Percentiles rank a stretch among this genome's conserved stretches.
These are phyloP conservation scores for Forbesichthys papilliferus DNA, from an alignment of 2,113 vertebrate species.

Conservation along the genomic window DNA sequence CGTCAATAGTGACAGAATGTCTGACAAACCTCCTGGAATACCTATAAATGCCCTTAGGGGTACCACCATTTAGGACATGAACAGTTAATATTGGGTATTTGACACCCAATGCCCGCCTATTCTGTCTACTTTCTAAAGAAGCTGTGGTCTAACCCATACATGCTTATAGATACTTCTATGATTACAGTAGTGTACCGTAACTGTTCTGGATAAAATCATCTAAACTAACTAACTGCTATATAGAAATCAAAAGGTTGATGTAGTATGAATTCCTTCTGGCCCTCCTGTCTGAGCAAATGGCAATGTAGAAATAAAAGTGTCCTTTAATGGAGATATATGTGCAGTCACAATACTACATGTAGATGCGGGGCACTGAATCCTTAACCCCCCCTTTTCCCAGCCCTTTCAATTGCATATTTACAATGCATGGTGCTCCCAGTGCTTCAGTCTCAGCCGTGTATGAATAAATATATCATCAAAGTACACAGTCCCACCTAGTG, in stretches of 20 bases:
- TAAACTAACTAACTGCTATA: neutral
- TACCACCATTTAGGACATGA: neutral
- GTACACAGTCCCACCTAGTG: slow-evolving; percentile 69
- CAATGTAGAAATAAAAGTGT: too few species aligned
- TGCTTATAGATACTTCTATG: too few species aligned
- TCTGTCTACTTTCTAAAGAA: too few species aligned
- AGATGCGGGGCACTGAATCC: too few species aligned
- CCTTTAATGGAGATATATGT: neutral
- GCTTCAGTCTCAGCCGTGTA: slow-evolving; percentile 1
- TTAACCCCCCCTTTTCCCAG: too few species aligned
- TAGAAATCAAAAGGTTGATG: neutral
- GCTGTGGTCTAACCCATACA: too few species aligned
- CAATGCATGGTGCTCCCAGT: neutral
- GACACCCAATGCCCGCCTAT: neutral
- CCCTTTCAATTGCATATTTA: neutral
- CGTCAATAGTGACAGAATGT: too few species aligned
- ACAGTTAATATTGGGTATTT: neutral
- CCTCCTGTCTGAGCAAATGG: too few species aligned
- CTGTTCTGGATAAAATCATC: too few species aligned
- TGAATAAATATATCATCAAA: slow-evolving; percentile 5
- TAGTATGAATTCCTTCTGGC: neutral
- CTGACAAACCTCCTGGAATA: too few species aligned
- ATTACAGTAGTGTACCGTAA: too few species aligned
- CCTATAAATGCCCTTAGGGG: neutral
- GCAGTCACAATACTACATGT: neutral